phyloP scores from a whole-genome alignment of 2,888 invertebrate genomes.

The Caenorhabditis becei region DNA sequence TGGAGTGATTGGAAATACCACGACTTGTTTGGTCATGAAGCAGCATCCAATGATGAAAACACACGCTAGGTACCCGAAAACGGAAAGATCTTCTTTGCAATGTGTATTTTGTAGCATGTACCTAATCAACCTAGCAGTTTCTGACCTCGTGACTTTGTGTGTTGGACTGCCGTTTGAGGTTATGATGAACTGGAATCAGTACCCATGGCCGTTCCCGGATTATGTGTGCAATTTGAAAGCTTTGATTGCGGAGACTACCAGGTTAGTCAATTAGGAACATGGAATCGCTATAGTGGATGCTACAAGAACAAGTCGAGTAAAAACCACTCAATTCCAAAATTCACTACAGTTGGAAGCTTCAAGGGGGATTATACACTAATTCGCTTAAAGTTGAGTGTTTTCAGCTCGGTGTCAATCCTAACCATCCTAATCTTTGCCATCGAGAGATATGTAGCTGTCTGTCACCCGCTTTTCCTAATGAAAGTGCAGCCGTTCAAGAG shows the following conservation, averaged over 20 bases:
- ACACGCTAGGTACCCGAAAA: slow-evolving; percentile 64
- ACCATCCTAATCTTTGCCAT: slow-evolving; percentile 73
- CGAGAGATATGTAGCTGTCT: slow-evolving; percentile 75
- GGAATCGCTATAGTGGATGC: too few species aligned
- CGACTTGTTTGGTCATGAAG: slow-evolving; percentile 71
- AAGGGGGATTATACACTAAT: too few species aligned
- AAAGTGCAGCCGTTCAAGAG: slow-evolving; percentile 62
- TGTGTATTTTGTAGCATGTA: slow-evolving; percentile 67
- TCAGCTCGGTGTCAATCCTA: slow-evolving; percentile 71
- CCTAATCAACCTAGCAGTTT: slow-evolving; percentile 70
- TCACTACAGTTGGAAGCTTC: too few species aligned
- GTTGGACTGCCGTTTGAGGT: slow-evolving; percentile 74
- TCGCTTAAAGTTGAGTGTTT: too few species aligned
- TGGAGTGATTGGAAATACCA: slow-evolving; percentile 71
- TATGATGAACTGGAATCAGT: slow-evolving; percentile 73
- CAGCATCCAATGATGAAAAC: slow-evolving; percentile 73
- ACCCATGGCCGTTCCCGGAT: slow-evolving; percentile 75
- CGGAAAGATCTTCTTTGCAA: not conserved
- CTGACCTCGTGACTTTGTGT: slow-evolving; percentile 71
- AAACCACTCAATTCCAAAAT: too few species aligned
- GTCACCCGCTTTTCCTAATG: slow-evolving; percentile 69
- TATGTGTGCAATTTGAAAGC: slow-evolving; percentile 74
- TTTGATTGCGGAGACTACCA: slow-evolving; percentile 72
- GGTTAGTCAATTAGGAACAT: slow-evolving; percentile 40
- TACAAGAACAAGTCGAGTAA: too few species aligned